Evolutionary conservation across 2,113 vertebrate genomes (phyloP).

Genomic region (Athene noctua): DNA sequence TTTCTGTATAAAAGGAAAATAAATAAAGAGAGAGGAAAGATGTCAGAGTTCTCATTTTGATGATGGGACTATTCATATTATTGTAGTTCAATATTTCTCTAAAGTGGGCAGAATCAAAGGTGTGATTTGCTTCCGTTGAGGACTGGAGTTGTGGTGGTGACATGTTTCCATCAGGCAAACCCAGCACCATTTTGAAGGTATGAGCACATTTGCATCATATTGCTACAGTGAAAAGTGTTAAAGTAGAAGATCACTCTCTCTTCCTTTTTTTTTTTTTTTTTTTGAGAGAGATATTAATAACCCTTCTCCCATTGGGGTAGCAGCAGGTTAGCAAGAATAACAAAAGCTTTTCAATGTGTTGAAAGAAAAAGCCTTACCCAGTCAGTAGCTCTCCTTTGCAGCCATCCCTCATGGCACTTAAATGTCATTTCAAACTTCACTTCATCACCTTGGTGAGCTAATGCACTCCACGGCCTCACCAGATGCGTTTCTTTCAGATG

Average conservation of each 20-base stretch:
- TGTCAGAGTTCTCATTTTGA: not conserved
- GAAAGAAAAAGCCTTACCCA: slow-evolving; percentile 7
- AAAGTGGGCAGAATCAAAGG: not conserved
- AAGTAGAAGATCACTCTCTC: not conserved
- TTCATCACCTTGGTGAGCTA: slow-evolving; percentile 46
- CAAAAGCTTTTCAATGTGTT: not conserved
- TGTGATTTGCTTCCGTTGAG: not conserved
- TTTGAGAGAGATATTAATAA: slow-evolving; percentile 8
- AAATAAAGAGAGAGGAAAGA: not conserved
- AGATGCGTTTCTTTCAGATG: slow-evolving; percentile 18
- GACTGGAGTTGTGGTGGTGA: not conserved
- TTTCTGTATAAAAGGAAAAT: not conserved
- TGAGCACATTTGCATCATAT: not conserved
- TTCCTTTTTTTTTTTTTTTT: not conserved
- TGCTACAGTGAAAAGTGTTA: not conserved
- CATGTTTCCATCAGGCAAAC: not conserved
- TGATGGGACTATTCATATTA: not conserved
- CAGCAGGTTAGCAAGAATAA: slow-evolving; percentile 6
- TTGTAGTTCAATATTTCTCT: not conserved
- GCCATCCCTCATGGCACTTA: not conserved
- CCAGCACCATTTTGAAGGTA: not conserved
- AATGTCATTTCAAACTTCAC: slow-evolving; percentile 56
- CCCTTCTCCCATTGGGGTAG: not conserved
- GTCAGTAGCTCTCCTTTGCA: not conserved
- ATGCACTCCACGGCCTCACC: not conserved